Percentiles rank a stretch among this genome's conserved stretches.
These are phyloP conservation scores for Listrodromus nycthemerus DNA, from an alignment of 2,888 invertebrate species.

Conservation along the genomic window DNA sequence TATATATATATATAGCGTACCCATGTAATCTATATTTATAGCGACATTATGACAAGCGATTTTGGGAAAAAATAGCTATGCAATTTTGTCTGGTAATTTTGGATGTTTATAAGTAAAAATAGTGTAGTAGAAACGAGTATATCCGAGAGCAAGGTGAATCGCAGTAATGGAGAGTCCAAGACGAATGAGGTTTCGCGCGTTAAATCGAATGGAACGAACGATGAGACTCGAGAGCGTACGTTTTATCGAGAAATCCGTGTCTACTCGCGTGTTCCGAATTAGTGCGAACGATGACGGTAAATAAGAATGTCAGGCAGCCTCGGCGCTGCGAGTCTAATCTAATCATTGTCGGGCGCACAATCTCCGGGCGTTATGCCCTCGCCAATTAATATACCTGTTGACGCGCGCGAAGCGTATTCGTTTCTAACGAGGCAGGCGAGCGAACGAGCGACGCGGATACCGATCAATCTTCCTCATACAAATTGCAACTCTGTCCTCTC, in stretches of 20 bases:
- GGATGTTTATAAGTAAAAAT: no score
- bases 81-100: no score
- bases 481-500: slow-evolving; percentile 58
- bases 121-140: no score
- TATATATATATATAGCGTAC: no score
- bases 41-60: no score
- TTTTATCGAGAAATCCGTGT: slow-evolving; percentile 30
- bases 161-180: not conserved
- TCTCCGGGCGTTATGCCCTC: slow-evolving; percentile 31
- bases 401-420: slow-evolving; percentile 48
- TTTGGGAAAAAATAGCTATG: no score
- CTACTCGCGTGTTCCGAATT: slow-evolving; percentile 29
- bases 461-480: slow-evolving; percentile 64
- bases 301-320: slow-evolving; percentile 41
- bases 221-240: slow-evolving; percentile 16
- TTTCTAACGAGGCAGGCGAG: slow-evolving; percentile 54
- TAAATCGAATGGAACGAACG: slow-evolving; percentile 16
- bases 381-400: slow-evolving; percentile 64
- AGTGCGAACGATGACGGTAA: not conserved
- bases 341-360: slow-evolving; percentile 47
- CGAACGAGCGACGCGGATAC: slow-evolving; percentile 28
- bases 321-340: slow-evolving; percentile 31
- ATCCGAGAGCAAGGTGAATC: not conserved
- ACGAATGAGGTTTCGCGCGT: slow-evolving; percentile 27
- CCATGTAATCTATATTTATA: no score